These are phyloP conservation scores for Podocnemis expansa DNA, from an alignment of 2,113 vertebrate species.

Conservation along the genomic window DNA sequence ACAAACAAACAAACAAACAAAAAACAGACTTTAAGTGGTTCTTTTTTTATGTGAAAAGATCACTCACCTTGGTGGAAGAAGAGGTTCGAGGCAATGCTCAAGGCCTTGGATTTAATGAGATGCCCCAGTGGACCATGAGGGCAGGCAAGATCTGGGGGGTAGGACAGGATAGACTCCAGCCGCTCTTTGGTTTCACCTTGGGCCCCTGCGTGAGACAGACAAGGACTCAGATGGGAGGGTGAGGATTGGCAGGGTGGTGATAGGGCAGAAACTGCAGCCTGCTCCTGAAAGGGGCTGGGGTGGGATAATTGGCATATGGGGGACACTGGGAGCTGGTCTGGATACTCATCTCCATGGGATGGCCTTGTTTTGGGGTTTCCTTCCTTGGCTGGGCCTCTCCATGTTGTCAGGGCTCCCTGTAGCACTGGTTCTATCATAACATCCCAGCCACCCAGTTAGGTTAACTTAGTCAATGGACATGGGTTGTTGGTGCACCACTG, in stretches of 20 bases:
- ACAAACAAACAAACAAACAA: no score
- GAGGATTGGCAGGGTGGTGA: not conserved
- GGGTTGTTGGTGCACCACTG: not conserved
- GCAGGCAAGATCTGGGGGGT: conserved; percentile 53
- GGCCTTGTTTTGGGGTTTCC: not conserved
- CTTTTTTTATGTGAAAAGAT: no score
- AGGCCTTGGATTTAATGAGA: not conserved
- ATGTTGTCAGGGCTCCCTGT: not conserved
- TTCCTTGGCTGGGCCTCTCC: not conserved
- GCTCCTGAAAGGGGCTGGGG: not conserved
- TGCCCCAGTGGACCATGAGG: conserved; percentile 54
- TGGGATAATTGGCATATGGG: not conserved
- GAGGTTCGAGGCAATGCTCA: conserved; percentile 62
- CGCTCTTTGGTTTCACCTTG: conserved; percentile 60
- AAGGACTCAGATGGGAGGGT: not conserved
- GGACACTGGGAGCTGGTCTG: not conserved
- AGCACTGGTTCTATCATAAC: not conserved
- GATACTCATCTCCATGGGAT: not conserved
- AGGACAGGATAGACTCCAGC: conserved; percentile 54
- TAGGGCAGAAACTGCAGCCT: not conserved
- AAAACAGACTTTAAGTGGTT: no score
- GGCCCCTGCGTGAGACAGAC: conserved; percentile 55
- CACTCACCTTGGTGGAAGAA: conserved; percentile 74
- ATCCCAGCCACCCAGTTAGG: not conserved
- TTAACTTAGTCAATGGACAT: not conserved